Conservation (phyloP, 1,140 invertebrate species). For the Cheumatopsyche charites region DNA sequence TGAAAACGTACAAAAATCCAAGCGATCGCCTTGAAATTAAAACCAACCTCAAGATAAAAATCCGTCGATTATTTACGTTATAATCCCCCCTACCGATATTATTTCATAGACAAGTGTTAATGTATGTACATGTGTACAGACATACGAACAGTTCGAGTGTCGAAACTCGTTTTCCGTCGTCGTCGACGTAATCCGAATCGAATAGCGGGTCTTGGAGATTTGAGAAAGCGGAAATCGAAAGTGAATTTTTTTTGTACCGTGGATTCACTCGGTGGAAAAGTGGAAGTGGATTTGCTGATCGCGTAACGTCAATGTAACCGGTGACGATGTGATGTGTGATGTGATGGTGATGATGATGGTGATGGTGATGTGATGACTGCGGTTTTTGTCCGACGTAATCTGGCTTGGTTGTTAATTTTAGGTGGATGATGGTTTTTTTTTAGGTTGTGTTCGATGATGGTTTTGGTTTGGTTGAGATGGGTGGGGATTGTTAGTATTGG, state of each 20-base stretch:
- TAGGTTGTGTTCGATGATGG: too few relatives aligned
- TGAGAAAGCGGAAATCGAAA: constrained; percentile 38
- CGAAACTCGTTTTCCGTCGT: constrained; percentile 28
- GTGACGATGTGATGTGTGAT: too few relatives aligned
- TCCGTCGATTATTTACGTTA: constrained; percentile 2
- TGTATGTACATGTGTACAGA: background rate
- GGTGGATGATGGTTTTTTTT: too few relatives aligned
- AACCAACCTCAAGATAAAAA: background rate
- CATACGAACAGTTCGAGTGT: background rate
- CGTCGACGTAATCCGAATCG: constrained; percentile 18
- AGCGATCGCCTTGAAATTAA: too few relatives aligned
- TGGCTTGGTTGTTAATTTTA: too few relatives aligned
- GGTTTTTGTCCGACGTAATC: too few relatives aligned
- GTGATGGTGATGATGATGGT: background rate
- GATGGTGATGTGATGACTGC: too few relatives aligned
- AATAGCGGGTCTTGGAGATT: constrained; percentile 20
- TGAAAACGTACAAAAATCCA: too few relatives aligned
- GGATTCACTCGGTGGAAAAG: background rate
- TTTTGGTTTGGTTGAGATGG: too few relatives aligned
- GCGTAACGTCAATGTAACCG: constrained; percentile 30
- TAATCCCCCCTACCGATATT: too few relatives aligned
- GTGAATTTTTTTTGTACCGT: constrained; percentile 24
- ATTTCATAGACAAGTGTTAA: too few relatives aligned
- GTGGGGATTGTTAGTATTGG: too few relatives aligned
- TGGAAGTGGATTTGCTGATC: constrained; percentile 2